A percentile compares a stretch with the other conserved stretches of the same genome.
Conservation (phyloP, 2,888 invertebrate genomes). For the Aspidapion aeneum region DNA sequence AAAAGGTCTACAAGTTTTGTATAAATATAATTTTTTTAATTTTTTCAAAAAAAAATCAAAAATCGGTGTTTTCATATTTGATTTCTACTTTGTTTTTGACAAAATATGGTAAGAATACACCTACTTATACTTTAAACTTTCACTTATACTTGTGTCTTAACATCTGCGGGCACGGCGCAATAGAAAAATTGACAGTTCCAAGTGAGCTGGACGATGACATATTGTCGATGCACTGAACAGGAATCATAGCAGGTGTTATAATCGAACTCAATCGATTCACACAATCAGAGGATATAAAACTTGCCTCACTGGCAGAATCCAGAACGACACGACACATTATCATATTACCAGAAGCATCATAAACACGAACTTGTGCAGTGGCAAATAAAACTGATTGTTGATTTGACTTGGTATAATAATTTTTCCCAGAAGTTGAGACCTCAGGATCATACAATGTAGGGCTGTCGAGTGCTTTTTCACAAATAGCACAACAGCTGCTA, state of each 20-base stretch:
- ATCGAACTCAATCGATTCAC: not conserved
- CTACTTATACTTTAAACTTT: too few species aligned
- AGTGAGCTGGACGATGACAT: not conserved
- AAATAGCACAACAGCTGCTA: not conserved
- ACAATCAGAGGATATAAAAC: not conserved
- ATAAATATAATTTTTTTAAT: too few species aligned
- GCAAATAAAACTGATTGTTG: not conserved
- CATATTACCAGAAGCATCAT: not conserved
- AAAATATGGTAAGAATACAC: too few species aligned
- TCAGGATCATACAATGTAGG: not conserved
- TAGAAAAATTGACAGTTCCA: not conserved
- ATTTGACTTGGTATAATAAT: not conserved
- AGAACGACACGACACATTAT: not conserved
- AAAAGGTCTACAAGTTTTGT: too few species aligned
- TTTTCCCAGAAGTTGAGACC: not conserved
- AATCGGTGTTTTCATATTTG: too few species aligned
- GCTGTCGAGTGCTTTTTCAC: not conserved
- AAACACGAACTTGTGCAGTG: not conserved
- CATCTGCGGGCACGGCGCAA: too few species aligned
- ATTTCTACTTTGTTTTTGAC: too few species aligned
- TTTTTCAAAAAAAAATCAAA: too few species aligned
- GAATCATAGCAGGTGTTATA: not conserved
- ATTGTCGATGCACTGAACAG: not conserved
- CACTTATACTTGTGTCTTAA: too few species aligned
- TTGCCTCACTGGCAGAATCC: not conserved